A percentile compares a stretch with the other conserved stretches of the same genome.
phyloP scores from a whole-genome alignment of 2,113 vertebrate species.

The Trichechus manatus region DNA sequence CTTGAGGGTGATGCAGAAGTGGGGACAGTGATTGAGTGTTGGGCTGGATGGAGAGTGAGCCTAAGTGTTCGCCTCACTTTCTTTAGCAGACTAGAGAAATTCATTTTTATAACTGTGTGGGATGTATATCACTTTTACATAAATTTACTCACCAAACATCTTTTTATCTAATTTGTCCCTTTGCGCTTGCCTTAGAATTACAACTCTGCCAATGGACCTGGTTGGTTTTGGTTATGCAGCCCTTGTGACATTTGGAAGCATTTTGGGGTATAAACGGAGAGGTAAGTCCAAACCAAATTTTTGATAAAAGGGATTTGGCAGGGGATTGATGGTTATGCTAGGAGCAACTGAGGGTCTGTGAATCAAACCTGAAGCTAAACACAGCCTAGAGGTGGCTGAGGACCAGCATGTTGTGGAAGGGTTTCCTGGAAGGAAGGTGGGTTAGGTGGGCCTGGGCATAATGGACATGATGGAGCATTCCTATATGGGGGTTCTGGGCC shows the following conservation, averaged over 20 bases:
- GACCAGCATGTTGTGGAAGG: not conserved
- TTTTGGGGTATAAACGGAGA: conserved; percentile 93
- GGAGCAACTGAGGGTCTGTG: not conserved
- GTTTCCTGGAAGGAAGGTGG: not conserved
- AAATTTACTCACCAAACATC: not conserved
- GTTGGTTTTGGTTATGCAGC: conserved; percentile 94
- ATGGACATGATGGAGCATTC: not conserved
- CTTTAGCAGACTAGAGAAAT: conserved; percentile 12
- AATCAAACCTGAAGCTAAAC: not conserved
- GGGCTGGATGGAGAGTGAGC: not conserved
- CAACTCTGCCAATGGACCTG: conserved; percentile 92
- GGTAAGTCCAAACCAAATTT: conserved; percentile 85
- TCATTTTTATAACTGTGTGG: not conserved
- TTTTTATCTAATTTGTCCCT: not conserved
- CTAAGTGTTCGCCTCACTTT: not conserved
- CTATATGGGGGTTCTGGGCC: not conserved
- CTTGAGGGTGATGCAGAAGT: too few species aligned
- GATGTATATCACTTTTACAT: not conserved
- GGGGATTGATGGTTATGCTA: not conserved
- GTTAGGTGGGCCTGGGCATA: rapidly evolving
- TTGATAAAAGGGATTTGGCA: not conserved
- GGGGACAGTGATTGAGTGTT: not conserved
- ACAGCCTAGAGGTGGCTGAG: not conserved
- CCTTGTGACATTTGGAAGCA: conserved; percentile 91
- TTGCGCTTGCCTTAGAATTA: conserved; percentile 50